Evolutionary conservation across 2,113 vertebrate species (phyloP).

Genomic region (Cranoglanis bouderius): DNA sequence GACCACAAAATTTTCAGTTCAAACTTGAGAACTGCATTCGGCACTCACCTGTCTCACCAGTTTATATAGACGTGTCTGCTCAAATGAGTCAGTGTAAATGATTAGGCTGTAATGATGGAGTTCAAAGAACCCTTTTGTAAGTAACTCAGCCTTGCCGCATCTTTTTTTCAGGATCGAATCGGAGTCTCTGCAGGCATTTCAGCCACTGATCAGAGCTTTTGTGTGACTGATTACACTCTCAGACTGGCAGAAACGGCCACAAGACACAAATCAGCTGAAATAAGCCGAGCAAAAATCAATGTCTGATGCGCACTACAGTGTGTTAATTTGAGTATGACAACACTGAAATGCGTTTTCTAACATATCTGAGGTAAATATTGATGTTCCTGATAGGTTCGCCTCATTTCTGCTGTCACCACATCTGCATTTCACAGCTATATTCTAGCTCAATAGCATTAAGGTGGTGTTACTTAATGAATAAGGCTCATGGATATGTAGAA

Average conservation of each 20-base stretch:
- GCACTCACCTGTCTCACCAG: neutral
- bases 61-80: neutral
- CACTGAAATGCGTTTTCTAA: neutral
- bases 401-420: neutral
- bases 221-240: constrained; percentile 29
- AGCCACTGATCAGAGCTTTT: constrained; percentile 32
- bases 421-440: neutral
- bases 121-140: neutral
- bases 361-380: neutral
- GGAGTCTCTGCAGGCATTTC: neutral
- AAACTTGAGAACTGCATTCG: neutral
- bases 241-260: neutral
- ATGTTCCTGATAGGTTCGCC: neutral
- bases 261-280: neutral
- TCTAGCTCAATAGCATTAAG: neutral
- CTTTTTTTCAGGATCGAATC: neutral
- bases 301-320: neutral
- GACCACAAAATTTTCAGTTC: neutral
- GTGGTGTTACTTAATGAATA: neutral
- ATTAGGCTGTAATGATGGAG: neutral
- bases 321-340: neutral
- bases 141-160: neutral
- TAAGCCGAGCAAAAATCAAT: neutral
- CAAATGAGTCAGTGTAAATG: constrained; percentile 6
- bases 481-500: neutral